phyloP scores from a whole-genome alignment of 2,113 vertebrate species.

The Pseudorasbora parva region DNA sequence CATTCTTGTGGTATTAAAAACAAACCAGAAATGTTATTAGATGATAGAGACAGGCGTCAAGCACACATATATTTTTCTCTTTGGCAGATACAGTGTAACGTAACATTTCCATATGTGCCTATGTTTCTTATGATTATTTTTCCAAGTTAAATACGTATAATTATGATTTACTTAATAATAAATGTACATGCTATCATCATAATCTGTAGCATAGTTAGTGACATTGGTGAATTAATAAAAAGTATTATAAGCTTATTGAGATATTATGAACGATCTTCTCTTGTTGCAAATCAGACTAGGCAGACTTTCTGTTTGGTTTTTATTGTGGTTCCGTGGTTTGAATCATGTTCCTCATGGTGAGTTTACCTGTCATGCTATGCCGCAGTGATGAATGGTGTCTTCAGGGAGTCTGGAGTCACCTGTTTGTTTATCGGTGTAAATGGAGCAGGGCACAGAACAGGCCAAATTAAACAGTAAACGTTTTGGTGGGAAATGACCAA shows the following conservation, averaged over 20 bases:
- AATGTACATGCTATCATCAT: background rate
- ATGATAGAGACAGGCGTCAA: background rate
- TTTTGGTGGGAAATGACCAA: background rate
- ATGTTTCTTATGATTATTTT: background rate
- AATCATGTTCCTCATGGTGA: conserved; percentile 9
- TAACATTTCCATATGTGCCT: background rate
- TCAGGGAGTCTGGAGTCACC: conserved; percentile 38
- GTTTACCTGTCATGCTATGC: conserved; percentile 29
- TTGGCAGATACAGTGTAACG: background rate
- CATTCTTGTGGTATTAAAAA: background rate
- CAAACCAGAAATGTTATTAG: background rate
- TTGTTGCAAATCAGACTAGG: background rate
- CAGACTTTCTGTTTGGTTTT: conserved; percentile 5
- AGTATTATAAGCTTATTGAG: background rate
- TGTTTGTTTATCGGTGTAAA: conserved; percentile 37
- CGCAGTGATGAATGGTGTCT: conserved; percentile 18
- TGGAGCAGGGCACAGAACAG: conserved; percentile 1
- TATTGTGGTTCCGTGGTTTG: conserved; percentile 29
- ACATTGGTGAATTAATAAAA: background rate
- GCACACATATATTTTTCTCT: background rate
- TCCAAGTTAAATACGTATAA: too few species aligned
- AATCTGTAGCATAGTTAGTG: background rate
- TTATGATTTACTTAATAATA: background rate
- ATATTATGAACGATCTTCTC: background rate
- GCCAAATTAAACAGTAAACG: background rate